phyloP scores from a whole-genome alignment of 2,113 vertebrate species.

The Lagenorhynchus albirostris region DNA sequence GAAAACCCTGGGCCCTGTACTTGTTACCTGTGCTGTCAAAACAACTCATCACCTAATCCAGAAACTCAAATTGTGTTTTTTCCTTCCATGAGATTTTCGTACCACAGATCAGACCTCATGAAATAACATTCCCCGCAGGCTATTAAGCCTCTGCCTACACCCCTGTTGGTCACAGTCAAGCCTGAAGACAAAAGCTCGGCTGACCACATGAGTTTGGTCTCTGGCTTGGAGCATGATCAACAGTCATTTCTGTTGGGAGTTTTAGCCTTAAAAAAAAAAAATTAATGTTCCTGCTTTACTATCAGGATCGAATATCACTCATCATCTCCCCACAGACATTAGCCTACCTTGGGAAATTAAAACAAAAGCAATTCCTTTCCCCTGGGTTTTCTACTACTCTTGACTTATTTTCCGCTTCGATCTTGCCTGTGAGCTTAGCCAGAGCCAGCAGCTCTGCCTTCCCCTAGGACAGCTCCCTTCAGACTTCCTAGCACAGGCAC shows the following conservation, averaged over 20 bases:
- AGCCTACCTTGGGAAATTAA: slow-evolving; percentile 59
- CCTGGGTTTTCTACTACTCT: not conserved
- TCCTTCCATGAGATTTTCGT: not conserved
- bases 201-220: slow-evolving; percentile 41
- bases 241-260: slow-evolving; percentile 51
- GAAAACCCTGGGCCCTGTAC: slow-evolving; percentile 23
- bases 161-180: not conserved
- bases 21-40: not conserved
- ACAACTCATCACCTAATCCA: not conserved
- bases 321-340: slow-evolving; percentile 7
- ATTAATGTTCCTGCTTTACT: slow-evolving; percentile 49
- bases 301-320: slow-evolving; percentile 22
- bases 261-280: slow-evolving; percentile 55
- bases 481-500: not conserved
- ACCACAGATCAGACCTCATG: slow-evolving; percentile 36
- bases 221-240: slow-evolving; percentile 48
- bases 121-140: slow-evolving; percentile 51
- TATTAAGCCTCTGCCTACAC: slow-evolving; percentile 11
- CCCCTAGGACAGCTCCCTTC: not conserved
- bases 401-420: not conserved
- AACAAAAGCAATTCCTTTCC: slow-evolving; percentile 43
- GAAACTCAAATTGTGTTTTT: not conserved
- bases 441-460: not conserved
- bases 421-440: slow-evolving; percentile 22
- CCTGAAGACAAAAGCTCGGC: slow-evolving; percentile 45